These are phyloP conservation scores for Lota lota DNA, from an alignment of 2,113 vertebrate species.

Conservation along the genomic window DNA sequence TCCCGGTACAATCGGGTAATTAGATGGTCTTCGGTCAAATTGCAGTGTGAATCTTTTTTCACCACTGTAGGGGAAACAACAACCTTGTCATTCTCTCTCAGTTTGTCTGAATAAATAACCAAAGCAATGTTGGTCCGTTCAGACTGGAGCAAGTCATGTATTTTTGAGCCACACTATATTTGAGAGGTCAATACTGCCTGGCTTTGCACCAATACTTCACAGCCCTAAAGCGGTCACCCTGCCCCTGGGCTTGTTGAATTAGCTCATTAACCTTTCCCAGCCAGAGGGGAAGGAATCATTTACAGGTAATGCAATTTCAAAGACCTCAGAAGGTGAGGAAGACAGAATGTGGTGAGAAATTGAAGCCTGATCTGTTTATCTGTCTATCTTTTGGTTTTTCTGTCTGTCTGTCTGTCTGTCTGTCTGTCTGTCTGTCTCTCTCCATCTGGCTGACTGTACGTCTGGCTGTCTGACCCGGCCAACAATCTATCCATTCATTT, in stretches of 20 bases:
- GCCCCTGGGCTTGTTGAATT: slow-evolving; percentile 42
- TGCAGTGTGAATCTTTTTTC: too few species aligned
- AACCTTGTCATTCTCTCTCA: too few species aligned
- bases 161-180: too few species aligned
- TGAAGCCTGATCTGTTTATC: background rate
- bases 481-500: too few species aligned
- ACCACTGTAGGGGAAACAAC: too few species aligned
- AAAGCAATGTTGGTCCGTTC: too few species aligned
- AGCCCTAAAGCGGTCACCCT: background rate
- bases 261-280: slow-evolving; percentile 62
- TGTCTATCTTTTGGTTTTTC: background rate
- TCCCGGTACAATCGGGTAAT: too few species aligned
- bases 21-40: too few species aligned
- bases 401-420: background rate
- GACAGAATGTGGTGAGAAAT: background rate
- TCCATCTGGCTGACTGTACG: background rate
- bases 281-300: slow-evolving; percentile 47
- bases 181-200: background rate
- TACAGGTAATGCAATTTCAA: slow-evolving; percentile 40
- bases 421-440: background rate
- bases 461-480: background rate
- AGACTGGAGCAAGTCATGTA: too few species aligned
- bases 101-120: too few species aligned
- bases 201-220: background rate
- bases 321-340: slow-evolving; percentile 8